Conservation (phyloP, 1,140 invertebrate species). For the Drosophila teissieri region DNA sequence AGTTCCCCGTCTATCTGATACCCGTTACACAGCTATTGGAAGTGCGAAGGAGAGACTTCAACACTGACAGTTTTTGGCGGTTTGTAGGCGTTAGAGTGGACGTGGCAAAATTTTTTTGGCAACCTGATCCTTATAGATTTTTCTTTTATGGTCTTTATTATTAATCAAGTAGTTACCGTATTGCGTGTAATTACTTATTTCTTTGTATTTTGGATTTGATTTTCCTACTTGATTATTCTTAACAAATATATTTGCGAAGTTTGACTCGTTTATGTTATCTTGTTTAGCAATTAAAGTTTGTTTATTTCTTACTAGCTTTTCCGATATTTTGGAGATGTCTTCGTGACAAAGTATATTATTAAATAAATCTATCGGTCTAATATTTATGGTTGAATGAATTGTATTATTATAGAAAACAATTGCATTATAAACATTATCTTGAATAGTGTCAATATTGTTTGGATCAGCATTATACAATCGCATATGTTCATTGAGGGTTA, state of each 20-base stretch:
- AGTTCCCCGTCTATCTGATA: too few species aligned
- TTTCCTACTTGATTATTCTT: slow-evolving; percentile 18
- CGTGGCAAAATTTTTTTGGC: too few species aligned
- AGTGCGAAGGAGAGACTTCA: too few species aligned
- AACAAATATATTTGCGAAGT: slow-evolving; percentile 4
- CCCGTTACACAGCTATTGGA: too few species aligned
- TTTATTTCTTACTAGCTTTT: slow-evolving; percentile 7
- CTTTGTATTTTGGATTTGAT: slow-evolving; percentile 10
- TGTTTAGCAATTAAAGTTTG: neutral
- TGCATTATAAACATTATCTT: slow-evolving; percentile 13
- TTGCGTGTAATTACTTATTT: slow-evolving; percentile 4
- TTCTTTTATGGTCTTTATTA: too few species aligned
- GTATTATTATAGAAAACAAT: slow-evolving; percentile 4
- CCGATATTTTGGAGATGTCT: neutral
- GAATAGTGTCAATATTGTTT: slow-evolving; percentile 3
- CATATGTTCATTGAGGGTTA: slow-evolving; percentile 5
- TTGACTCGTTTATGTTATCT: too few species aligned
- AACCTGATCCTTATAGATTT: too few species aligned
- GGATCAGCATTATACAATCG: slow-evolving; percentile 6
- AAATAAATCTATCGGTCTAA: neutral
- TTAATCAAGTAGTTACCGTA: slow-evolving; percentile 7
- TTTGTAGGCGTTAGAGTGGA: too few species aligned
- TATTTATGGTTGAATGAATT: slow-evolving; percentile 1
- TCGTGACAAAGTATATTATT: neutral
- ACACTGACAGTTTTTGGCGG: too few species aligned